Evolutionary conservation across 2,113 vertebrate genomes (phyloP), one percentile per base, ranked within the genome.

Genomic region (Syrmaticus mikado): DNA sequence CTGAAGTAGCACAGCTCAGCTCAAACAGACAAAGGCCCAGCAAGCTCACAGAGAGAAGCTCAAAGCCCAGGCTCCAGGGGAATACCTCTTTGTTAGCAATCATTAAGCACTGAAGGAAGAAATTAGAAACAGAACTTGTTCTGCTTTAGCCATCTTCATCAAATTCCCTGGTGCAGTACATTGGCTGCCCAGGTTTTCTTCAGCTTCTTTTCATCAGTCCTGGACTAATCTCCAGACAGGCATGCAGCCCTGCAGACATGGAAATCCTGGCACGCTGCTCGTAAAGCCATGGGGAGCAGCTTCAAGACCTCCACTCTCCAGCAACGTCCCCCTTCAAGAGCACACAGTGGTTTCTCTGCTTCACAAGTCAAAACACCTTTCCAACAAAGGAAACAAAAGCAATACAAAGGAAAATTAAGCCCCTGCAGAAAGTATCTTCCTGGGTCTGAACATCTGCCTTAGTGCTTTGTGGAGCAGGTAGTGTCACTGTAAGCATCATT

Each of bases 41-140:
- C 55, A 71, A 84, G 38, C 70, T 85, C 85, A 50, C 85, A 74
- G 70, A 41, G 46, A 92, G 89, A 87, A 89, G 66, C 70, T 90
- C 55, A 45, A 62, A 89, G 70, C 46, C 48, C 43, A 46, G 60
- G 75, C 79, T 81, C 82, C 82, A 36, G 60, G 68, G 65, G 81
- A 93, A 78, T 65, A 45, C 30, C 58, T 86, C 80, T 82, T 86
- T 67, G 53, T 92, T 79, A 79, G 76, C 81, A 78, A 94, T 72
- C 85, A 93, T 91, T 80, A 91, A 64, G 53, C 79, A 87, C 50
- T 66, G 67, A 89, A 90, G 61, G 55, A 76, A 34, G 36, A 93
- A 92, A 95, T 92, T 57, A 90, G 75, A 94, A 96, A 72, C 72
- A 95, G 65, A 93, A 71, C 19, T 27, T 8, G 1, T 73, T 89